Base-by-base conservation (phyloP, 2,113 vertebrate species). In the Bufo bufo region DNA sequence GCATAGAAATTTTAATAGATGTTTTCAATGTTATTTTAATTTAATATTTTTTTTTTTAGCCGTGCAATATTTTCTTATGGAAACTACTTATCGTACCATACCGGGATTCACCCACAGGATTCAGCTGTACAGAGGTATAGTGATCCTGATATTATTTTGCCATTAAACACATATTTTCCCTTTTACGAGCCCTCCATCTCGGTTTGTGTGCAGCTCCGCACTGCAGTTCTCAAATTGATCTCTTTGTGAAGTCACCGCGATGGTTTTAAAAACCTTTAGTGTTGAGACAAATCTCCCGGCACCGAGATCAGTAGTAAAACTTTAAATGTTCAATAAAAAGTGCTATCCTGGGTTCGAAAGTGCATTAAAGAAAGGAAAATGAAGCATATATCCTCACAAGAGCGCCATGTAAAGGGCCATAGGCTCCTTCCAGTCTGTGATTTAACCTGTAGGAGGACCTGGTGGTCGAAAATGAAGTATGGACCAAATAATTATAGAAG, bases 271-370 rank as follows among this genome's bases (percentile, higher is more conserved):
- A 85, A 85, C 19, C 69, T 85, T 74, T 75, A 59, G 71, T 59
- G 71, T 74, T 58, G 49, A 75, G 84, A 85, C 84, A 85, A 77
- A 85, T 85, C 66, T 85, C 71, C 71, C n/a, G 69, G 71, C 71
- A n/a, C 69, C 71, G 77, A 13, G 43, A 77, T 63, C 74, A 65
- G 85, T 78, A 86, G 74, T 86, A 86, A 86, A 86, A 59, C 43
- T 78, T 86, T 86, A 86, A 86, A 86, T 81, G 77, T 87, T 59
- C 85, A 72, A 87, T 87, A 87, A 87, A 87, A 81, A 86, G 81
- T 77, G 72, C 74, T 81, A 43, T 87, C 65, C 61, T 43, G 4
- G 23, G 47, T 71, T 56, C 54, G 17, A 78, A 81, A 87, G 65
- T n/a, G 13, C 65, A 81, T 81, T 81, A 69, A 87, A 87, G 52